These are phyloP conservation scores for Parochlus steinenii DNA, from an alignment of 2,888 invertebrate genomes.

Conservation along the genomic window DNA sequence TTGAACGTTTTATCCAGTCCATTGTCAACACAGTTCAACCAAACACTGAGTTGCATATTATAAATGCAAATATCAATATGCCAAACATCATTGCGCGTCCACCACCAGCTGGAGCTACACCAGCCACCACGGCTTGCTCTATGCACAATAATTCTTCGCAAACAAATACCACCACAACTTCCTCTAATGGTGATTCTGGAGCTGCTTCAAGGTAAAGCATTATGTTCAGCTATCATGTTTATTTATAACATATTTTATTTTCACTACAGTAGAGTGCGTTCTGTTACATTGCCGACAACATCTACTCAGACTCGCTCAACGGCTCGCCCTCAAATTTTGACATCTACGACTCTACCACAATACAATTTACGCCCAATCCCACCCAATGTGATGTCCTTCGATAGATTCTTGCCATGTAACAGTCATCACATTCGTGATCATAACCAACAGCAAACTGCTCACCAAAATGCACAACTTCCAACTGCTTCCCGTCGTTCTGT, in stretches of 20 bases:
- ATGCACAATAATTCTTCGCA: conserved; percentile 18
- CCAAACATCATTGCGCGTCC: conserved; percentile 18
- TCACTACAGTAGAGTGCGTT: conserved; percentile 45
- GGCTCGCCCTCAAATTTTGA: conserved; percentile 48
- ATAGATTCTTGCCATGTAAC: conserved; percentile 48
- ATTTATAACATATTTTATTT: no score
- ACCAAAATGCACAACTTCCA: conserved; percentile 9
- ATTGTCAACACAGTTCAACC: conserved; percentile 26
- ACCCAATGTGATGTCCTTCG: conserved; percentile 27
- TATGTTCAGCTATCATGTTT: no score
- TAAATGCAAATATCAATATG: conserved; percentile 26
- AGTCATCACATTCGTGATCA: conserved; percentile 44
- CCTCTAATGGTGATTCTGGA: conserved; percentile 14
- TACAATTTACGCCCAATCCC: conserved; percentile 26
- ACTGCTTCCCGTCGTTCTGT: conserved; percentile 4
- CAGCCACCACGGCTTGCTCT: conserved; percentile 17
- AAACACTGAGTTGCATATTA: conserved; percentile 27
- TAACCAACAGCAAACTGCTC: conserved; percentile 2
- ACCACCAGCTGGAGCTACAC: conserved; percentile 10
- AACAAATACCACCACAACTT: conserved; percentile 13
- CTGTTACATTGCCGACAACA: conserved; percentile 52
- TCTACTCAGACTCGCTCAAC: conserved; percentile 53
- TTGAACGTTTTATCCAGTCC: conserved; percentile 25
- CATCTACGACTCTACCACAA: conserved; percentile 39
- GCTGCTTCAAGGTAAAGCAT: conserved; percentile 15